Conservation (phyloP, 2,797 vertebrate species). For the Anguilla megastoma region DNA sequence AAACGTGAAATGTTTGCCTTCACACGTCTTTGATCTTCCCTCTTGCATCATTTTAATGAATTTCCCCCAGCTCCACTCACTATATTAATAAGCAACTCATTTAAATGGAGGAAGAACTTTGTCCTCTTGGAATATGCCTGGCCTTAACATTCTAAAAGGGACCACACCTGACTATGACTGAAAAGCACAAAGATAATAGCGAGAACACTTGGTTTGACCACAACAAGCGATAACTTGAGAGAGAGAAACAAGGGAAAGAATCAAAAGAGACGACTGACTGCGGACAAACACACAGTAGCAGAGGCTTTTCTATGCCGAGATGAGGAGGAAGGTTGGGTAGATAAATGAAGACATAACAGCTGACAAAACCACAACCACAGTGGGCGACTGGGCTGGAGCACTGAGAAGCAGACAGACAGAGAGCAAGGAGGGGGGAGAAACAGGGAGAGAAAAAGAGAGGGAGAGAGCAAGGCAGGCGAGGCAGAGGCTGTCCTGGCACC, state of each 20-base stretch:
- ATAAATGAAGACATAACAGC: constrained; percentile 15
- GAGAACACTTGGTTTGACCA: neutral
- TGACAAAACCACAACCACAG: neutral
- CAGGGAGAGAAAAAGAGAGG: constrained; percentile 52
- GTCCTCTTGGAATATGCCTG: neutral
- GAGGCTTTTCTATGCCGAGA: neutral
- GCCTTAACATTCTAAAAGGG: neutral
- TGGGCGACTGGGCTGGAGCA: neutral
- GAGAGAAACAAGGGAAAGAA: neutral
- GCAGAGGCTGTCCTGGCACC: constrained; percentile 61
- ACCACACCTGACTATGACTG: neutral
- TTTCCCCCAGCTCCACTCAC: neutral
- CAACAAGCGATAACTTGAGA: neutral
- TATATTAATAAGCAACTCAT: neutral
- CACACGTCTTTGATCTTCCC: neutral
- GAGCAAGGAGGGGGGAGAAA: constrained; percentile 20
- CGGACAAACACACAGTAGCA: neutral
- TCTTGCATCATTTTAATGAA: neutral
- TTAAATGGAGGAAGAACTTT: neutral
- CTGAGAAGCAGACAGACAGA: neutral
- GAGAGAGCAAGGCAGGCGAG: constrained; percentile 51
- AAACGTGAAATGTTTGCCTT: neutral
- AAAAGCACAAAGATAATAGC: neutral
- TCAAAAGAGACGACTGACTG: neutral
- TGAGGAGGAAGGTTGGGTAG: neutral